Percentiles rank a stretch among this genome's conserved stretches.
Evolutionary conservation across 2,888 invertebrate genomes (phyloP).

Genomic region (Lithophane leautieri): DNA sequence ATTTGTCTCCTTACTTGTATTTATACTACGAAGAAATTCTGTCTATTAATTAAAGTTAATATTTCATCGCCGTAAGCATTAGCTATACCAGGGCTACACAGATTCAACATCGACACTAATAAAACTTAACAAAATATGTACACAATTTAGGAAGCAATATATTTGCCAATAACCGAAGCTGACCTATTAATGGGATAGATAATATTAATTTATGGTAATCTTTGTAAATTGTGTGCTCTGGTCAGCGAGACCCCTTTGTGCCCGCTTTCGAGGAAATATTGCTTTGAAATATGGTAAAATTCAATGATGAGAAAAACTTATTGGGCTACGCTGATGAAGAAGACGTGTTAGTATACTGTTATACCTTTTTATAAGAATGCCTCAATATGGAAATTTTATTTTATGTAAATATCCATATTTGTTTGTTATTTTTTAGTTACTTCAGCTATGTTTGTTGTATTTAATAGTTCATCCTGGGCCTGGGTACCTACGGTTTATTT

Average conservation of each 20-base stretch:
- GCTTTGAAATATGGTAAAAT: constrained; percentile 12
- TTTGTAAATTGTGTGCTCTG: constrained; percentile 46
- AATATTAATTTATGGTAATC: constrained; percentile 64
- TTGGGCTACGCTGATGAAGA: background rate
- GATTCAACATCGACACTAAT: constrained; percentile 14
- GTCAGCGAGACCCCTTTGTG: constrained; percentile 26
- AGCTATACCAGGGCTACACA: background rate
- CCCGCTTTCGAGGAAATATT: constrained; percentile 36
- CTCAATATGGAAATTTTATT: background rate
- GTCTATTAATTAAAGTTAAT: background rate
- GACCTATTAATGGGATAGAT: constrained; percentile 37
- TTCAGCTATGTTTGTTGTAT: background rate
- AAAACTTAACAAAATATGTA: constrained; percentile 12
- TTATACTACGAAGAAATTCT: background rate
- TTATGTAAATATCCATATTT: background rate
- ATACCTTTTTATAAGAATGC: background rate
- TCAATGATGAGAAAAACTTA: constrained; percentile 1
- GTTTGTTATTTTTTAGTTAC: background rate
- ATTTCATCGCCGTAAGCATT: background rate
- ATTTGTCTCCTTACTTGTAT: background rate
- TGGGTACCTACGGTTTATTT: no score
- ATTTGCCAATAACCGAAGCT: constrained; percentile 43
- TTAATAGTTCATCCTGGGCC: background rate
- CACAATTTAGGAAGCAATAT: constrained; percentile 18
- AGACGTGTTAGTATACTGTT: background rate